Evolutionary conservation across 2,113 vertebrate species (phyloP).

Genomic region (Poecilia latipinna): DNA sequence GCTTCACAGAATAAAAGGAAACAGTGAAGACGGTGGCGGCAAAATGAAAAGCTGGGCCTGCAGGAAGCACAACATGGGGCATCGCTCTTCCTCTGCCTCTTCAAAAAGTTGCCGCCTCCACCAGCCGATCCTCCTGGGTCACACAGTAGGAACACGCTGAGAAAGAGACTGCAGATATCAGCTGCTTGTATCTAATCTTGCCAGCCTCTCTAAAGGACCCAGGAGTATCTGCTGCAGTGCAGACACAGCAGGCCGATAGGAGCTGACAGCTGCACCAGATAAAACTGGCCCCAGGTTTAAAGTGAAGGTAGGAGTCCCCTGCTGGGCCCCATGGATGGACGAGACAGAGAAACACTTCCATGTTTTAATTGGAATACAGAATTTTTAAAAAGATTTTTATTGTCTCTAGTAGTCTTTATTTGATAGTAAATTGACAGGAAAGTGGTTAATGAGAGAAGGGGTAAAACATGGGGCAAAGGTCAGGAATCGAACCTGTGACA

Average conservation of each 20-base stretch:
- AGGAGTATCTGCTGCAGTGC: slow-evolving; percentile 57
- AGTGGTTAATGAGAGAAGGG: too few species aligned
- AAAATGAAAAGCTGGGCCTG: slow-evolving; percentile 38
- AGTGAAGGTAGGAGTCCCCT: slow-evolving; percentile 30
- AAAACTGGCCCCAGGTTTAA: slow-evolving; percentile 36
- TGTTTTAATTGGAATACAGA: background rate
- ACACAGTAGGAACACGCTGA: slow-evolving; percentile 25
- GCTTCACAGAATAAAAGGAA: slow-evolving; percentile 21
- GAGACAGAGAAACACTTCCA: background rate
- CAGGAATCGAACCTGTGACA: too few species aligned
- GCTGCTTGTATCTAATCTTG: slow-evolving; percentile 71
- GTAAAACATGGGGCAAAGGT: too few species aligned
- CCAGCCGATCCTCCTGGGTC: slow-evolving; percentile 52
- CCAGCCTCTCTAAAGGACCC: slow-evolving; percentile 66
- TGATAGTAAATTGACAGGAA: too few species aligned
- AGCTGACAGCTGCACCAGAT: slow-evolving; percentile 48
- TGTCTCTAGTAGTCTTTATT: too few species aligned
- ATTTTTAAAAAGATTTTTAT: too few species aligned
- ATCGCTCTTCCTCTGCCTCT: slow-evolving; percentile 56
- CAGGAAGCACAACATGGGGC: slow-evolving; percentile 54
- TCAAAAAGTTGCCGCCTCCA: slow-evolving; percentile 56
- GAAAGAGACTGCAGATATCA: slow-evolving; percentile 59
- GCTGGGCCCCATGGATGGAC: slow-evolving; percentile 16
- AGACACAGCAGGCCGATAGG: slow-evolving; percentile 48
- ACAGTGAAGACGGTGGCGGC: slow-evolving; percentile 21